These are phyloP conservation scores for Anolis carolinensis DNA, from an alignment of 2,113 vertebrate species.

Conservation along the genomic window DNA sequence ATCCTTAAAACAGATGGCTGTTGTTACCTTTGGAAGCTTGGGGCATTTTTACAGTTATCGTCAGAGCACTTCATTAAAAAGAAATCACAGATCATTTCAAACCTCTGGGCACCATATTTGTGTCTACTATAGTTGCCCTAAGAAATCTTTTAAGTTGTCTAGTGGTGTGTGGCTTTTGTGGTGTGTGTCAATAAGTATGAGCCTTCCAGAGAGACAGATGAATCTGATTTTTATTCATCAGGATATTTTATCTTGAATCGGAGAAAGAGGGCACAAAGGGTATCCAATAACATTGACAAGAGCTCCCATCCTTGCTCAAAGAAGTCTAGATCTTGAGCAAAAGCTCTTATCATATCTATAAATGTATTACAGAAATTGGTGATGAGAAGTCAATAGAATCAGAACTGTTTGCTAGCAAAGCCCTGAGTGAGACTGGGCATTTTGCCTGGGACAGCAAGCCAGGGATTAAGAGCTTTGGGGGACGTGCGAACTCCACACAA, in stretches of 20 bases:
- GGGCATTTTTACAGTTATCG: conserved; percentile 31
- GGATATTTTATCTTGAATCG: conserved; percentile 25
- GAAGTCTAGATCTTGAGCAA: conserved; percentile 40
- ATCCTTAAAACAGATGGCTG: too few species aligned
- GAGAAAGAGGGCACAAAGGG: neutral
- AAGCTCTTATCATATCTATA: conserved; percentile 70
- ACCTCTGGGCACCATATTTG: conserved; percentile 27
- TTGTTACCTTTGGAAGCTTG: conserved; percentile 9
- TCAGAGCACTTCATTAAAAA: conserved; percentile 25
- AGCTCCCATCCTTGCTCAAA: conserved; percentile 27
- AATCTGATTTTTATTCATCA: conserved; percentile 58
- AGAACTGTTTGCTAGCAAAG: conserved; percentile 56
- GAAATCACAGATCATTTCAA: conserved; percentile 34
- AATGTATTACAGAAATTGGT: conserved; percentile 49
- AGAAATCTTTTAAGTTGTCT: conserved; percentile 57
- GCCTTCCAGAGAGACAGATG: conserved; percentile 33
- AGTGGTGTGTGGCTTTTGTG: neutral
- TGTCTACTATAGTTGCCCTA: conserved; percentile 28
- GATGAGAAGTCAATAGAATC: conserved; percentile 54
- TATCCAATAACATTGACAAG: conserved; percentile 16
- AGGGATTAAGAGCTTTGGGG: conserved; percentile 70
- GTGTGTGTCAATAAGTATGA: neutral
- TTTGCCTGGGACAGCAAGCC: conserved; percentile 67
- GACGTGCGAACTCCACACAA: conserved; percentile 73
- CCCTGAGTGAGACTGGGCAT: conserved; percentile 64